Base-by-base conservation (phyloP, 1,140 invertebrate species). In the Sitophilus oryzae region DNA sequence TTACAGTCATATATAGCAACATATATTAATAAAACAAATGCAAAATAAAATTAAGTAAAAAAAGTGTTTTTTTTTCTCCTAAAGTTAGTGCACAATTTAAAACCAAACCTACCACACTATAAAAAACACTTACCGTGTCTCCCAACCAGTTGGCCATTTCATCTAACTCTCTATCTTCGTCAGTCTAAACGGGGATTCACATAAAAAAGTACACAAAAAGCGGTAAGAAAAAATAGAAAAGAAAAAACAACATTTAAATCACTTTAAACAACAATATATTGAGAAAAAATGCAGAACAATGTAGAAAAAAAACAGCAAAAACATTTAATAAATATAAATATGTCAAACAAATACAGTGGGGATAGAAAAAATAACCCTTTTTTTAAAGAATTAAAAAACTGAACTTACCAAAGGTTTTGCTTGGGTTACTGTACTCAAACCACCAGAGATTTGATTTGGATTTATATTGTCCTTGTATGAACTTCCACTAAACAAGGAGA, bases 101-200 rank as follows among this genome's bases (percentile, higher is more conserved):
- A n/a, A n/a, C n/a, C n/a, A n/a, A n/a, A n/a, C n/a, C n/a, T n/a
- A n/a, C n/a, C n/a, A n/a, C n/a, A n/a, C n/a, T n/a, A n/a, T n/a
- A 40, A 40, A 8, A 41, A 14, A 9, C n/a, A 48, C 68, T 66
- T 68, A 71, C 70, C 58, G 68, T 66, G 16, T 76, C 82, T 66
- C 80, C 83, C 65, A 94, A 80, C 91, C 91, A 96, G 66, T 88
- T 86, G 64, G 91, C 91, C 82, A 94, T 93, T 77, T 95, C 91
- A 77, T 91, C 89, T 77, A 93, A 90, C 74, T 95, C 91, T 71
- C 83, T 84, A 68, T 91, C 86, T 75, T 61, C 62, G 62, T 82
- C 83, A 77, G 77, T 85, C 83, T 83, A 74, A 65, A 56, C 14
- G 36, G 19, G 22, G 19, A 15, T 10, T 23, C 36, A 20, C 15